Conservation (phyloP, 2,113 vertebrate genomes). For the Callopanchax toddi region DNA sequence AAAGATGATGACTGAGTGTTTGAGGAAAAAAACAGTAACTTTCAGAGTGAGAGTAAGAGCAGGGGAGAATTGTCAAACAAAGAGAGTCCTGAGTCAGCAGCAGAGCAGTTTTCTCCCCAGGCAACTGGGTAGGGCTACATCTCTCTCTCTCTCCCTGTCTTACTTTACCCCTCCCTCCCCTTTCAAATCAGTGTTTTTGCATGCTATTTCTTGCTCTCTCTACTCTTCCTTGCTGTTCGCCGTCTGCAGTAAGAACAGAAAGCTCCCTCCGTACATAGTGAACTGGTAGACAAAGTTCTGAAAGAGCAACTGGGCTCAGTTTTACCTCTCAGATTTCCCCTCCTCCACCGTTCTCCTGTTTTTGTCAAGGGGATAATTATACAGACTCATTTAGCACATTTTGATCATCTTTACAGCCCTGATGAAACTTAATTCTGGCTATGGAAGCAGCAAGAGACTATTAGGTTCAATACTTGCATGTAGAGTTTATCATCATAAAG, state of each 20-base stretch:
- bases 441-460: constrained; percentile 21
- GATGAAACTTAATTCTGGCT: constrained; percentile 7
- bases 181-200: constrained; percentile 63
- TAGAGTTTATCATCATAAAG: constrained; percentile 40
- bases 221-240: constrained; percentile 57
- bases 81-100: constrained; percentile 88
- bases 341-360: constrained; percentile 8
- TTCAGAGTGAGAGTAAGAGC: constrained; percentile 50
- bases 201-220: constrained; percentile 71
- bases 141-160: constrained; percentile 39
- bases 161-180: constrained; percentile 47
- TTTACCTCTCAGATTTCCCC: constrained; percentile 29
- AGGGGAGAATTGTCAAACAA: constrained; percentile 81
- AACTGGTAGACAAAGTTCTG: constrained; percentile 50
- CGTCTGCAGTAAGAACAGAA: constrained; percentile 32
- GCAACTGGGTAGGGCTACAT: constrained; percentile 79
- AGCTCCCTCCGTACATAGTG: constrained; percentile 41
- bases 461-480: constrained; percentile 22
- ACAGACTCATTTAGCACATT: constrained; percentile 32
- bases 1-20: constrained; percentile 53
- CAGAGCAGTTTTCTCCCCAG: constrained; percentile 81
- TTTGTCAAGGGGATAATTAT: constrained; percentile 41
- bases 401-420: constrained; percentile 30
- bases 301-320: constrained; percentile 48
- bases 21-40: constrained; percentile 58